Evolutionary conservation across 2,113 vertebrate genomes (phyloP).

Genomic region (Apaloderma vittatum): DNA sequence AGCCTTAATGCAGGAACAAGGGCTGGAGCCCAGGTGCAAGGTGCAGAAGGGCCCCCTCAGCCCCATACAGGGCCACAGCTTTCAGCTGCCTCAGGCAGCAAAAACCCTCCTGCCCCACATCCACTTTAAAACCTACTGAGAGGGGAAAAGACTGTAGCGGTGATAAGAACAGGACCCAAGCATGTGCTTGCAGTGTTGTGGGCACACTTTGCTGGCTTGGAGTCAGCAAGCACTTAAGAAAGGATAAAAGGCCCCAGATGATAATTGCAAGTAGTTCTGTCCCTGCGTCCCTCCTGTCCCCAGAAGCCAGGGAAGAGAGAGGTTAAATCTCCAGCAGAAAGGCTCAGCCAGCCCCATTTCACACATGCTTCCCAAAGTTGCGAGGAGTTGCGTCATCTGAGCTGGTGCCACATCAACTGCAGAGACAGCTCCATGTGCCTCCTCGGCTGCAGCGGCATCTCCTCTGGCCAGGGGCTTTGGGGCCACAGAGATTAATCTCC

Average conservation of each 20-base stretch:
- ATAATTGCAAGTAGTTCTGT: not conserved
- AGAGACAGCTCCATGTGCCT: fast-evolving
- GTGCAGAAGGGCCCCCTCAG: not conserved
- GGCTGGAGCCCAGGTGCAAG: not conserved
- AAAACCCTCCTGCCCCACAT: fast-evolving
- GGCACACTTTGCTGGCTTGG: not conserved
- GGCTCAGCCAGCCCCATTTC: not conserved
- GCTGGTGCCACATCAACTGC: fast-evolving
- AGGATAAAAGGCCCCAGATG: not conserved
- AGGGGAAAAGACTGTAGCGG: not conserved
- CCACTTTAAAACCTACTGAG: not conserved
- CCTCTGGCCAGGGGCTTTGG: not conserved
- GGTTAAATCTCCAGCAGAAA: not conserved
- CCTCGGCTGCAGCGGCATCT: fast-evolving
- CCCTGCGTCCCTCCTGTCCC: fast-evolving
- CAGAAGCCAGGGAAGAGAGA: fast-evolving
- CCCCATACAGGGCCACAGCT: fast-evolving
- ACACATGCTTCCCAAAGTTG: fast-evolving
- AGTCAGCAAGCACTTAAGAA: not conserved
- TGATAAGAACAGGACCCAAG: not conserved
- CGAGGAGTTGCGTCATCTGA: fast-evolving
- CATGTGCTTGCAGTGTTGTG: not conserved
- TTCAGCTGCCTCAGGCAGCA: not conserved
- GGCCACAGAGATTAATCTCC: fast-evolving
- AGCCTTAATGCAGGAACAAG: not conserved